Evolutionary conservation across 2,797 vertebrate genomes (phyloP).

Genomic region (Oreochromis grahami): DNA sequence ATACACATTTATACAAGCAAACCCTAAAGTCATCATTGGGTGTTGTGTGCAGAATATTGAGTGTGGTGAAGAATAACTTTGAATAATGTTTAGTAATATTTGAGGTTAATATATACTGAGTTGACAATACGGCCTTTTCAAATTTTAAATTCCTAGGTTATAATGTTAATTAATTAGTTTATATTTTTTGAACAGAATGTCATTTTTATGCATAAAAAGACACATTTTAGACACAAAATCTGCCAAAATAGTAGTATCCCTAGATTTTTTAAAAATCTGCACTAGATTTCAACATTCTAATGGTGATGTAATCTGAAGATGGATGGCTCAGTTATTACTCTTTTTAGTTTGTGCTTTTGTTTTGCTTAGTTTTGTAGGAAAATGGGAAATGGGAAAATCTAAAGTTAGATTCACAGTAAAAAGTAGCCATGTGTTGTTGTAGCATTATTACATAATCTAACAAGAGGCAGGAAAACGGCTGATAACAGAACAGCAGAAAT

Average conservation of each 20-base stretch:
- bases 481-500: not conserved
- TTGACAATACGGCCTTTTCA: fast-evolving
- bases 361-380: not conserved
- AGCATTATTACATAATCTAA: not conserved
- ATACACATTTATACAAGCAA: not conserved
- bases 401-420: not conserved
- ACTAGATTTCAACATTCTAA: too few species aligned
- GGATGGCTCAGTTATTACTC: not conserved
- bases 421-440: not conserved
- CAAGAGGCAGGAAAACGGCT: not conserved
- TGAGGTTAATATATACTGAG: not conserved
- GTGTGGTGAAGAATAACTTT: not conserved
- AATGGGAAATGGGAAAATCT: not conserved
- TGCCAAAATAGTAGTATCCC: not conserved
- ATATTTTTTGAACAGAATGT: not conserved
- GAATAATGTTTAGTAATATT: not conserved
- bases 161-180: not conserved
- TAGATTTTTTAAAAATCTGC: too few species aligned
- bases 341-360: not conserved
- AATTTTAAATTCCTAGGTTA: not conserved
- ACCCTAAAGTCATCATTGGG: not conserved
- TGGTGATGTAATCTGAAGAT: not conserved
- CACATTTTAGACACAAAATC: not conserved
- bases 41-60: not conserved
- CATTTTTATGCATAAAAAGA: not conserved